phyloP scores from a whole-genome alignment of 2,888 invertebrate genomes.

The Platerodrilus igneus region DNA sequence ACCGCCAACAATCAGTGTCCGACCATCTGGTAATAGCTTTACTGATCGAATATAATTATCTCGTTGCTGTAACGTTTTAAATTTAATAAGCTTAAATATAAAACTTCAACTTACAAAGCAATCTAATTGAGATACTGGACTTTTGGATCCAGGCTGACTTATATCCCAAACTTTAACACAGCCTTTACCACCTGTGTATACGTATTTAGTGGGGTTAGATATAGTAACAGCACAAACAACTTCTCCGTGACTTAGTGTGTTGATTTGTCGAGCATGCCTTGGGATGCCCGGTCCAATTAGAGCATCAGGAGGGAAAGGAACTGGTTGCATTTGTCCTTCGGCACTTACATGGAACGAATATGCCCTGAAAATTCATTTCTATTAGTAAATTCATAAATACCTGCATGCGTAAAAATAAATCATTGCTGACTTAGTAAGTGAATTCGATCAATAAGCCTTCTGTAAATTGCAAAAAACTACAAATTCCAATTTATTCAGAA shows the following conservation, averaged over 20 bases:
- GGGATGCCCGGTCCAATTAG: conserved; percentile 91
- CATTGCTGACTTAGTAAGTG: no score
- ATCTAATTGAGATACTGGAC: conserved; percentile 80
- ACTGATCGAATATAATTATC: conserved; percentile 96
- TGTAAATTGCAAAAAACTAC: no score
- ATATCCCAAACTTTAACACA: conserved; percentile 87
- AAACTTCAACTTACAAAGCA: conserved; percentile 65
- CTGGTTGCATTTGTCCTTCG: conserved; percentile 83
- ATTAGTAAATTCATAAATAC: no score
- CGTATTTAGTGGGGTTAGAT: conserved; percentile 78
- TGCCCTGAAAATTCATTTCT: conserved; percentile 68
- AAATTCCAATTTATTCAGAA: no score
- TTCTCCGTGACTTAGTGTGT: conserved; percentile 90
- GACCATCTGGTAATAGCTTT: conserved; percentile 88
- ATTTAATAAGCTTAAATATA: conserved; percentile 4
- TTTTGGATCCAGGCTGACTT: conserved; percentile 69
- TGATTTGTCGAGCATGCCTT: conserved; percentile 82
- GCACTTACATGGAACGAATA: conserved; percentile 92
- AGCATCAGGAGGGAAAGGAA: conserved; percentile 93
- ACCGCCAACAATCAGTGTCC: conserved; percentile 93
- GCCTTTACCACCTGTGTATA: conserved; percentile 97
- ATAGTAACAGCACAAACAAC: conserved; percentile 97
- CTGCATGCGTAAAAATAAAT: no score
- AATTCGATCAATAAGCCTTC: no score
- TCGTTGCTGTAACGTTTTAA: conserved; percentile 62